phyloP scores from a whole-genome alignment of 2,888 invertebrate genomes.

The Epinotia nisella region DNA sequence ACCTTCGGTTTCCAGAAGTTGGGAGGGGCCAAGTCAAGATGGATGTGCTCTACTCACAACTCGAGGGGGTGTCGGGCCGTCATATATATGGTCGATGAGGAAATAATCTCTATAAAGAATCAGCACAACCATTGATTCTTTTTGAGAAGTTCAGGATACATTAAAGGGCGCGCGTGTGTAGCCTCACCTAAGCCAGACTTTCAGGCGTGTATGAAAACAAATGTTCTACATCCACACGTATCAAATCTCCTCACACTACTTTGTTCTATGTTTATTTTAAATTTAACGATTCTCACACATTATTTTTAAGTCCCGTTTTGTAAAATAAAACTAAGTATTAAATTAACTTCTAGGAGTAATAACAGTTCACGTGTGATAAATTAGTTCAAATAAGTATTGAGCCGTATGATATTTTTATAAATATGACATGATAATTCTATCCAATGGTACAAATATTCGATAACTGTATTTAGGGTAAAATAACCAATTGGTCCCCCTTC shows the following conservation, averaged over 20 bases:
- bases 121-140: constrained; percentile 47
- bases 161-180: no score
- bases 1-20: constrained; percentile 46
- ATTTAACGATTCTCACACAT: no score
- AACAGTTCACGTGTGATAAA: background rate
- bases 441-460: no score
- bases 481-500: background rate
- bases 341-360: background rate
- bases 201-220: background rate
- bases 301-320: no score
- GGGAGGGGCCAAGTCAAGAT: constrained; percentile 44
- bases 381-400: background rate
- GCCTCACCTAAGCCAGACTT: no score
- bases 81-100: constrained; percentile 47
- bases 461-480: background rate
- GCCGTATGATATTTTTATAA: background rate
- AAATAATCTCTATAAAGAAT: constrained; percentile 47
- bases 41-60: constrained; percentile 52
- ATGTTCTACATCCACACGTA: background rate
- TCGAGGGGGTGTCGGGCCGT: constrained; percentile 49
- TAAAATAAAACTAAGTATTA: no score
- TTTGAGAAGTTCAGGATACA: background rate
- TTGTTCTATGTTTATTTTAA: no score
- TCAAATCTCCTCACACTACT: no score
- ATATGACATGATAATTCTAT: no score